Conservation (phyloP, 2,888 invertebrate genomes). For the Lepas anatifera region DNA sequence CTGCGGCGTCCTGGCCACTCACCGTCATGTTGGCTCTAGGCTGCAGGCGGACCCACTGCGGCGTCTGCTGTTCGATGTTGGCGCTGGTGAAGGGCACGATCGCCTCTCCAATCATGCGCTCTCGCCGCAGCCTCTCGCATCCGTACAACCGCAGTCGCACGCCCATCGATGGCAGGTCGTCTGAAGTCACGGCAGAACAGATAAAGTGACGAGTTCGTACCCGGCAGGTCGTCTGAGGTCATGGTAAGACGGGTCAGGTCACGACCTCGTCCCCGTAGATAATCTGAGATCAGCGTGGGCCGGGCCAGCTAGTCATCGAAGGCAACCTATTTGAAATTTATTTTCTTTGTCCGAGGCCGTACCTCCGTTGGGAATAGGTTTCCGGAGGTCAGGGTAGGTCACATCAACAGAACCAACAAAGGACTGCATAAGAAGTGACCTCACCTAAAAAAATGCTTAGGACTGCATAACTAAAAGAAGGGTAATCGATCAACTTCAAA, state of each 20-base stretch:
- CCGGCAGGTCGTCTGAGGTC: slow-evolving; percentile 58
- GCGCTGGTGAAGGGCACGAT: slow-evolving; percentile 79
- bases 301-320: slow-evolving; percentile 53
- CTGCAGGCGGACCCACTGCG: slow-evolving; percentile 75
- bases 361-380: too few species aligned
- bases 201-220: slow-evolving; percentile 80
- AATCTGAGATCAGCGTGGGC: slow-evolving; percentile 82
- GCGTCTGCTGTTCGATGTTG: slow-evolving; percentile 79
- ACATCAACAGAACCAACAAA: too few species aligned
- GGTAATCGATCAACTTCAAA: too few species aligned
- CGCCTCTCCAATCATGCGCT: slow-evolving; percentile 80
- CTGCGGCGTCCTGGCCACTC: too few species aligned
- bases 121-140: slow-evolving; percentile 82
- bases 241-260: slow-evolving; percentile 47
- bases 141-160: slow-evolving; percentile 80
- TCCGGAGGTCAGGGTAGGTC: too few species aligned
- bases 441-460: too few species aligned
- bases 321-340: too few species aligned
- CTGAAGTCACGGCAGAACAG: slow-evolving; percentile 35
- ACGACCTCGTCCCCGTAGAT: too few species aligned
- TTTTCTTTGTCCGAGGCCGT: too few species aligned
- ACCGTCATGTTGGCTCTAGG: slow-evolving; percentile 34
- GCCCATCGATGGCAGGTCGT: slow-evolving; percentile 87
- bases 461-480: too few species aligned
- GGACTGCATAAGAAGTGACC: too few species aligned